These are phyloP conservation scores for Lysandra bellargus DNA, from an alignment of 2,888 invertebrate genomes.

Conservation along the genomic window DNA sequence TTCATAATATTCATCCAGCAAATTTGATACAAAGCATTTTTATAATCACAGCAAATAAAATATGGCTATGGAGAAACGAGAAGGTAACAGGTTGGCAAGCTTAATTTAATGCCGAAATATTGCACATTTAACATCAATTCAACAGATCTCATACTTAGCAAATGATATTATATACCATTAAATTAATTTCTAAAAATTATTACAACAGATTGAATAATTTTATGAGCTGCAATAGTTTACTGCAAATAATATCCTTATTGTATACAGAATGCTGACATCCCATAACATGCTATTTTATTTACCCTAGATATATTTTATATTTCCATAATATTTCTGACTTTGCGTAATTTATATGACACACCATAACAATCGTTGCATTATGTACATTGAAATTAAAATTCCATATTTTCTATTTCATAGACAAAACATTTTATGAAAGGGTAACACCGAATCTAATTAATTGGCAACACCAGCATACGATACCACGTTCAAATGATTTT, in stretches of 20 bases:
- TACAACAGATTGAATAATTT: constrained; percentile 26
- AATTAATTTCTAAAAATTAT: constrained; percentile 48
- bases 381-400: constrained; percentile 9
- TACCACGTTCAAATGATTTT: constrained; percentile 25
- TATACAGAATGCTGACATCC: neutral
- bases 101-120: constrained; percentile 47
- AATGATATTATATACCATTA: constrained; percentile 75
- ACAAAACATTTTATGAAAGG: constrained; percentile 4
- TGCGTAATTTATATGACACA: constrained; percentile 16
- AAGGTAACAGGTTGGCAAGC: constrained; percentile 35
- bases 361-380: constrained; percentile 25
- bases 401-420: neutral
- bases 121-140: constrained; percentile 54
- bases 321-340: neutral
- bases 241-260: constrained; percentile 6
- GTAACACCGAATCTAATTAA: constrained; percentile 4
- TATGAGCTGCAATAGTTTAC: constrained; percentile 20
- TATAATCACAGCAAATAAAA: constrained; percentile 58
- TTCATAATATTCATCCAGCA: neutral
- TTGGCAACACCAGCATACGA: constrained; percentile 18
- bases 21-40: constrained; percentile 52
- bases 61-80: constrained; percentile 48
- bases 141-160: constrained; percentile 61
- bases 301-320: constrained; percentile 16
- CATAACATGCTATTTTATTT: neutral